phyloP scores from a whole-genome alignment of 2,888 invertebrate species.

The Ferrisia virgata region DNA sequence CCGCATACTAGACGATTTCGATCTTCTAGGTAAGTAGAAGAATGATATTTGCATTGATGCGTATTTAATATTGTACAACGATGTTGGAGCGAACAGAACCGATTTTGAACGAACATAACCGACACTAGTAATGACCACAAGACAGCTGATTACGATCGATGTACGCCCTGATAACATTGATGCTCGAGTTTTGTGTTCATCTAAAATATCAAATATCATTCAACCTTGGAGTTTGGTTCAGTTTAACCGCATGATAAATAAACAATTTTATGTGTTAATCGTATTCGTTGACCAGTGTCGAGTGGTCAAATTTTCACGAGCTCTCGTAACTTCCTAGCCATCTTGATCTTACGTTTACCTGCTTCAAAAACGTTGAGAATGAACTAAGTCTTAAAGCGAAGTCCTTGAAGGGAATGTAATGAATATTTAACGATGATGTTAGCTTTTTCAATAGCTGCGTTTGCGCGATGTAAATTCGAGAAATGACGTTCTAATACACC shows the following conservation, averaged over 20 bases:
- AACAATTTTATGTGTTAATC: neutral
- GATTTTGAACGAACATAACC: neutral
- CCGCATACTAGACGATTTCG: too few species aligned
- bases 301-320: neutral
- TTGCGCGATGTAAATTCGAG: conserved; percentile 24
- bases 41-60: too few species aligned
- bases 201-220: neutral
- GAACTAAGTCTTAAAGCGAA: neutral
- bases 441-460: neutral
- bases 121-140: too few species aligned
- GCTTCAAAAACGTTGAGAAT: neutral
- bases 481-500: conserved; percentile 1
- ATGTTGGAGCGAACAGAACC: neutral
- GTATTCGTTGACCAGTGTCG: neutral
- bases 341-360: neutral
- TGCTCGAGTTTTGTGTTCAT: neutral
- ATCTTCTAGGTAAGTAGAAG: too few species aligned
- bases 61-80: too few species aligned
- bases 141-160: neutral
- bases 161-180: neutral
- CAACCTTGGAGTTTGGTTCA: neutral
- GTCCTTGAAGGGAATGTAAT: conserved; percentile 11
- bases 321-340: neutral
- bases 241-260: neutral
- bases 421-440: neutral